Evolutionary conservation across 2,888 invertebrate genomes (phyloP).

Genomic region (Agrilus mali): DNA sequence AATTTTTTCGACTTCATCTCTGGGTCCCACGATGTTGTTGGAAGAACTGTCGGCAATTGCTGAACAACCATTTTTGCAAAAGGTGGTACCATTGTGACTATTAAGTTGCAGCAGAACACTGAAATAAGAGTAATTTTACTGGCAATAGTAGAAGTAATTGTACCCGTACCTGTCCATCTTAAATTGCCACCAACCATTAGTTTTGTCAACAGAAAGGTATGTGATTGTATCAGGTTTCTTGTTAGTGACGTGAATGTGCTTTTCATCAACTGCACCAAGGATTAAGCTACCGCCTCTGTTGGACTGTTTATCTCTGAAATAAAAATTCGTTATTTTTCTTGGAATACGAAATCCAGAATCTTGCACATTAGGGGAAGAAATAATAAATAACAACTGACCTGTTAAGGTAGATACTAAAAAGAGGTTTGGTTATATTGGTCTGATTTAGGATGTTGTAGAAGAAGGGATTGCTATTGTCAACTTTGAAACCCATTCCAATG

Average conservation of each 20-base stretch:
- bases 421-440: constrained; percentile 33
- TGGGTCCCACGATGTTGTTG: constrained; percentile 33
- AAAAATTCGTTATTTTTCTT: no score
- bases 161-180: constrained; percentile 54
- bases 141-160: no score
- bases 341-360: no score
- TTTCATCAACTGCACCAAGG: constrained; percentile 50
- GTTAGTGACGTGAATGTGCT: constrained; percentile 37
- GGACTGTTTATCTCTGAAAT: constrained; percentile 41
- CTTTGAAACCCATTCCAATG: constrained; percentile 49
- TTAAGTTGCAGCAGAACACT: constrained; percentile 15
- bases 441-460: constrained; percentile 52
- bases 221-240: constrained; percentile 33
- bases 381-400: constrained; percentile 34
- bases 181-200: constrained; percentile 56
- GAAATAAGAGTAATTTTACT: constrained; percentile 8
- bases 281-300: constrained; percentile 42
- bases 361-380: no score
- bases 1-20: constrained; percentile 27
- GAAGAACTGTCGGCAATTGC: constrained; percentile 34
- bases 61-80: constrained; percentile 28
- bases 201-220: constrained; percentile 42
- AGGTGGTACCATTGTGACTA: constrained; percentile 17
- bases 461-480: constrained; percentile 44
- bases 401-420: constrained; percentile 61